Conservation (phyloP, 2,797 vertebrate species). For the Molothrus ater region DNA sequence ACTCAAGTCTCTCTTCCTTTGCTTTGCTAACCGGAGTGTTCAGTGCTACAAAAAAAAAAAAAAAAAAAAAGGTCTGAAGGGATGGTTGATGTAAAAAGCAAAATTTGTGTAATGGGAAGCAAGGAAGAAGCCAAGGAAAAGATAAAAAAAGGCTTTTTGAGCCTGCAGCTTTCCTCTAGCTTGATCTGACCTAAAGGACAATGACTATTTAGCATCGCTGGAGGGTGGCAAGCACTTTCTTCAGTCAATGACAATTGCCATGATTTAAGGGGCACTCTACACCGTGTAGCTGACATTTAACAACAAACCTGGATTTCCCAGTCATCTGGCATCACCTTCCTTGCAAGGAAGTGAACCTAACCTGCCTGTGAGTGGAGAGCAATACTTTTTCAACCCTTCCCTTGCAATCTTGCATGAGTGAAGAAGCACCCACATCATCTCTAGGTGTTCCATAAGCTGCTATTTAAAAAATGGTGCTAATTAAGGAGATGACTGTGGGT, state of each 20-base stretch:
- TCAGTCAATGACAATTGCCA: not conserved
- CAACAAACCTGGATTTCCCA: not conserved
- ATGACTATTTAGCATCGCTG: not conserved
- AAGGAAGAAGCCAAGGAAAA: not conserved
- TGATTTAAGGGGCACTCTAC: not conserved
- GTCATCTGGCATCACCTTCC: not conserved
- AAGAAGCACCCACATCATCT: not conserved
- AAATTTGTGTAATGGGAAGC: not conserved
- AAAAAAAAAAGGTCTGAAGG: not conserved
- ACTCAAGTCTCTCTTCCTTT: slow-evolving; percentile 7
- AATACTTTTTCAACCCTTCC: not conserved
- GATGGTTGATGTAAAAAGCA: not conserved
- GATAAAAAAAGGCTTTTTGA: not conserved
- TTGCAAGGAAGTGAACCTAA: not conserved
- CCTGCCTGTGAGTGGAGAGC: not conserved
- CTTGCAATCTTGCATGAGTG: not conserved
- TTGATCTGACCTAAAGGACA: not conserved
- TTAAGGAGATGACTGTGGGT: not conserved
- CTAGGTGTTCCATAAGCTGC: not conserved
- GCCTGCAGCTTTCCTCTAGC: not conserved
- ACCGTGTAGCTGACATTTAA: not conserved
- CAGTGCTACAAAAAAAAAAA: not conserved
- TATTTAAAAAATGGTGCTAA: not conserved
- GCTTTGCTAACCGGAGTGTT: not conserved
- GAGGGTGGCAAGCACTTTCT: not conserved